Evolutionary conservation across 1,140 invertebrate genomes (phyloP).

Genomic region (Sinella curviseta): DNA sequence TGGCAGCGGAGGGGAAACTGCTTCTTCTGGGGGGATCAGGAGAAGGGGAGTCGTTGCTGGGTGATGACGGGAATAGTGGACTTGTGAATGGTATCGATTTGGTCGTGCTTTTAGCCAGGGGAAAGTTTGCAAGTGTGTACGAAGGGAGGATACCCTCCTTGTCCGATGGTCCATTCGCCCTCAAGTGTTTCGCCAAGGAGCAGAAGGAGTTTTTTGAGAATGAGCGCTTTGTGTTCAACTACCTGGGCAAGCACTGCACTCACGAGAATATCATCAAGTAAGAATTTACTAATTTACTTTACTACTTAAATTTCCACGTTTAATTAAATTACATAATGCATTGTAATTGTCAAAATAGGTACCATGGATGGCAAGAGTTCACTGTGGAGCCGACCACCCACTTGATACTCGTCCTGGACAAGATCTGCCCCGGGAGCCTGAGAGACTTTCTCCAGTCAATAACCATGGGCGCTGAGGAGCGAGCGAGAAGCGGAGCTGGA

Average conservation of each 20-base stretch:
- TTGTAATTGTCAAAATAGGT: neutral
- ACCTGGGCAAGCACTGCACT: constrained; percentile 31
- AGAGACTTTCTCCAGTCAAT: constrained; percentile 37
- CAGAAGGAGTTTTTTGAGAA: constrained; percentile 47
- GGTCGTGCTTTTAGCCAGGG: constrained; percentile 32
- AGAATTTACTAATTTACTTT: neutral
- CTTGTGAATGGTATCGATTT: constrained; percentile 14
- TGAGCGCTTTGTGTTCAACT: constrained; percentile 44
- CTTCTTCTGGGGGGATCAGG: constrained; percentile 39
- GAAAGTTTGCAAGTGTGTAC: constrained; percentile 44
- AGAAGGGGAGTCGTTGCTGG: constrained; percentile 31
- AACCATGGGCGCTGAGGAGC: neutral
- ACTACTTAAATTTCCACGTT: neutral
- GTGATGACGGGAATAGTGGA: neutral
- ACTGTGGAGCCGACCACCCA: constrained; percentile 22
- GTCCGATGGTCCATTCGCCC: neutral
- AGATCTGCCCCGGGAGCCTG: constrained; percentile 42
- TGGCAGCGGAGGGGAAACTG: constrained; percentile 26
- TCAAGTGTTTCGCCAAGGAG: constrained; percentile 27
- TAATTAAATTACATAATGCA: neutral
- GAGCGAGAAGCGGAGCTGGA: too few species aligned
- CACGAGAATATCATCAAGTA: constrained; percentile 5
- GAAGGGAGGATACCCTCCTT: constrained; percentile 25
- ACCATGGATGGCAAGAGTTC: constrained; percentile 46
- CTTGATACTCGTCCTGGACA: constrained; percentile 42